These are phyloP conservation scores for Ibidorhyncha struthersii DNA, from an alignment of 2,113 vertebrate genomes.

Conservation along the genomic window DNA sequence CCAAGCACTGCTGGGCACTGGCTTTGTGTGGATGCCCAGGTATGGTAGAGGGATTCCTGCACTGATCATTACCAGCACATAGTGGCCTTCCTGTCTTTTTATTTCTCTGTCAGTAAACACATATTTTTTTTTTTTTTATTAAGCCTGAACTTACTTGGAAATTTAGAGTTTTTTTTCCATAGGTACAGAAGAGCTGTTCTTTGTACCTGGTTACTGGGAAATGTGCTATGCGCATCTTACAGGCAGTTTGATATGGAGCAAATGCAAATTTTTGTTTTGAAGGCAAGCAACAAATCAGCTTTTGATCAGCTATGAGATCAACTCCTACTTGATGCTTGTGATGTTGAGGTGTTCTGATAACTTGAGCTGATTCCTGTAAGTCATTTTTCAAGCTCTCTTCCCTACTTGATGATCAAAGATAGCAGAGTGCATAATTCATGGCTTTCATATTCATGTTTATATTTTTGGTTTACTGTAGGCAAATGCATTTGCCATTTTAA, in stretches of 20 bases:
- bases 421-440: conserved; percentile 33
- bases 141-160: background rate
- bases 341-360: conserved; percentile 8
- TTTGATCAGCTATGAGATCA: conserved; percentile 23
- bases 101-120: background rate
- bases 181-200: background rate
- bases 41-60: background rate
- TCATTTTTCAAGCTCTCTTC: background rate
- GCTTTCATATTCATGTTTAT: conserved; percentile 46
- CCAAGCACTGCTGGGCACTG: background rate
- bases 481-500: conserved; percentile 24
- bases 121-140: background rate
- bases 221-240: background rate
- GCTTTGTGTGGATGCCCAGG: background rate
- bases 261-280: background rate
- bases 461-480: conserved; percentile 29
- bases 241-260: background rate
- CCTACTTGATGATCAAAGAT: conserved; percentile 10
- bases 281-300: background rate
- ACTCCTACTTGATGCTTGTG: background rate
- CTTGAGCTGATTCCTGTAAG: background rate
- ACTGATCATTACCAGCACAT: background rate
- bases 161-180: background rate
- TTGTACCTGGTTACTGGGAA: background rate
- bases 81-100: background rate